A percentile compares a stretch with the other conserved stretches of the same genome.
Evolutionary conservation across 2,797 vertebrate genomes (phyloP).

Genomic region (Strix occidentalis): DNA sequence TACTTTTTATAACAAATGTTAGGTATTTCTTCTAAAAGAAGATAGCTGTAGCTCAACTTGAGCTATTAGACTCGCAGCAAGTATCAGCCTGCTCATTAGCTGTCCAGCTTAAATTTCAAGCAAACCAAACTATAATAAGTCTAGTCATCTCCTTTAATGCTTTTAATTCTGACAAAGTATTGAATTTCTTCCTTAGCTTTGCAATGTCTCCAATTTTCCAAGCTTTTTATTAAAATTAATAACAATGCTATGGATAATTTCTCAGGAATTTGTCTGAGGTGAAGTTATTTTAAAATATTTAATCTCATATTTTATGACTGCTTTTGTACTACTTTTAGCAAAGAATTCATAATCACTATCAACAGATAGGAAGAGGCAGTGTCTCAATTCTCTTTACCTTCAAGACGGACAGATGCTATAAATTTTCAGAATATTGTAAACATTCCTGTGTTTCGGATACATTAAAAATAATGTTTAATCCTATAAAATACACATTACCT

Average conservation of each 20-base stretch:
- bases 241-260: neutral
- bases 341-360: neutral
- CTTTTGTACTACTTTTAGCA: neutral
- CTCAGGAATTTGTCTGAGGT: neutral
- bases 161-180: neutral
- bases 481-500: neutral
- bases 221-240: neutral
- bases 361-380: neutral
- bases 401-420: neutral
- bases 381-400: neutral
- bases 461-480: neutral
- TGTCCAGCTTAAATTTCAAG: neutral
- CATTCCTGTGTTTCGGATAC: neutral
- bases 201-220: neutral
- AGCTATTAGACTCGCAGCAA: neutral
- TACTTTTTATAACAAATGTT: neutral
- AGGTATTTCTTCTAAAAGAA: neutral
- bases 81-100: neutral
- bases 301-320: neutral
- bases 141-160: neutral
- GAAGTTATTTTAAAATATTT: neutral
- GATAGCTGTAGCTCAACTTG: neutral
- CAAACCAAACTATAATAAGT: neutral
- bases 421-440: neutral
- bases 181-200: neutral